phyloP scores from a whole-genome alignment of 92 coral and sea anemone genomes.

The Epizoanthus illoricatus region DNA sequence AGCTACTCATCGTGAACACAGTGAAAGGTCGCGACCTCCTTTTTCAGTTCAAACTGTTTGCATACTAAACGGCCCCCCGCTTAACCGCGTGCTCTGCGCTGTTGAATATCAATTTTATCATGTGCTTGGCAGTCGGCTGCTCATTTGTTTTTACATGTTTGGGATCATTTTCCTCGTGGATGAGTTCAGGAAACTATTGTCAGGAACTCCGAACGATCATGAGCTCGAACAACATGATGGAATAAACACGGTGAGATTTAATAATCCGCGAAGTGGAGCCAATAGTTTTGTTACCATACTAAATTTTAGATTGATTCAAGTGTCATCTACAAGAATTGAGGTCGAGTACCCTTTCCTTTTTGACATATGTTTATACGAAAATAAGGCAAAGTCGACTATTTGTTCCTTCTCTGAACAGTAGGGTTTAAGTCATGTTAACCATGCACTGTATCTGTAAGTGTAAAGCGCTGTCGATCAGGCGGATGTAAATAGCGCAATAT shows the following conservation, averaged over 20 bases:
- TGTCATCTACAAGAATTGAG: not conserved
- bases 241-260: constrained; percentile 13
- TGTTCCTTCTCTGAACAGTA: no score
- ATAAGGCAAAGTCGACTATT: no score
- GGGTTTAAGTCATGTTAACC: not conserved
- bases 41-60: constrained; percentile 1
- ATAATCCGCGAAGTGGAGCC: not conserved
- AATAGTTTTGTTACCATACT: not conserved
- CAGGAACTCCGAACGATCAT: constrained; percentile 1
- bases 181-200: constrained; percentile 11
- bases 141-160: constrained; percentile 22
- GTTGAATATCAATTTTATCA: not conserved
- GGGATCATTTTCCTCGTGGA: constrained; percentile 17
- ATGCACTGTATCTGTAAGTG: not conserved
- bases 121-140: not conserved
- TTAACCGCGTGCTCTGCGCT: constrained; percentile 10
- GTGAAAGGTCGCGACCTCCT: constrained; percentile 24
- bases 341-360: not conserved
- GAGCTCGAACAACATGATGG: constrained; percentile 2
- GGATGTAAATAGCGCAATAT: no score
- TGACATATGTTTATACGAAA: no score
- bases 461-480: not conserved
- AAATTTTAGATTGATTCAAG: not conserved
- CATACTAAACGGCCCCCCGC: constrained; percentile 3
- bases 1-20: not conserved